These are phyloP conservation scores for Euclidia mi DNA, from an alignment of 2,888 invertebrate genomes.

Conservation along the genomic window DNA sequence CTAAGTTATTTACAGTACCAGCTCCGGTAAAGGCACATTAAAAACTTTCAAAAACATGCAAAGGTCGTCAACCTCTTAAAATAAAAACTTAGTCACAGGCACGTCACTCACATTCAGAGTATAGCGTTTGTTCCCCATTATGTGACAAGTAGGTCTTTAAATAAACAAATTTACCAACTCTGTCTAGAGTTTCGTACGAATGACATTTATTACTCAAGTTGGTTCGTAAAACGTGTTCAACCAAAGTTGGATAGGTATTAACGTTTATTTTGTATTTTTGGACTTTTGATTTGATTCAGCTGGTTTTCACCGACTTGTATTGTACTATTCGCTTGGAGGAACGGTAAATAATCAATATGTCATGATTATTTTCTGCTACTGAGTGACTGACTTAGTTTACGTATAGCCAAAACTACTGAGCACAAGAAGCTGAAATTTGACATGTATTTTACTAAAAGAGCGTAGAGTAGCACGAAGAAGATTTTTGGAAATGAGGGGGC, in stretches of 20 bases:
- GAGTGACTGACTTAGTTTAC: too few species aligned
- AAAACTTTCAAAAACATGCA: not conserved
- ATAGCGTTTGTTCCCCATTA: not conserved
- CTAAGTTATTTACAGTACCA: too few species aligned
- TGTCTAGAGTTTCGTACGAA: slow-evolving; percentile 17
- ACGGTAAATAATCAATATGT: too few species aligned
- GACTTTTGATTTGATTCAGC: slow-evolving; percentile 26
- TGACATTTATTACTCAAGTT: slow-evolving; percentile 40
- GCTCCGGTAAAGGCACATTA: too few species aligned
- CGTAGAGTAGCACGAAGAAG: too few species aligned
- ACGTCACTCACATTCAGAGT: not conserved
- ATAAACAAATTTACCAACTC: slow-evolving; percentile 31
- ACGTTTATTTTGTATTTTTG: slow-evolving; percentile 21
- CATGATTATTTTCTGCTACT: too few species aligned
- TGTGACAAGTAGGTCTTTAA: slow-evolving; percentile 4
- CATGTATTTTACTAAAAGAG: too few species aligned
- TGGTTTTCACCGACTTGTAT: too few species aligned
- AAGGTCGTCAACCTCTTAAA: not conserved
- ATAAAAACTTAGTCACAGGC: not conserved
- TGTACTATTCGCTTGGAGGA: too few species aligned
- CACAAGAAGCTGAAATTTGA: too few species aligned
- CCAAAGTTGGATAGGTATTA: slow-evolving; percentile 24
- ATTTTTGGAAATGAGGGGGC: too few species aligned
- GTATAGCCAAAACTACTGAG: too few species aligned
- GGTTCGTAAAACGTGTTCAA: slow-evolving; percentile 14